Percentiles rank a stretch among this genome's conserved stretches.
phyloP scores from a whole-genome alignment of 2,797 vertebrate species.

The Apogon talboti region DNA sequence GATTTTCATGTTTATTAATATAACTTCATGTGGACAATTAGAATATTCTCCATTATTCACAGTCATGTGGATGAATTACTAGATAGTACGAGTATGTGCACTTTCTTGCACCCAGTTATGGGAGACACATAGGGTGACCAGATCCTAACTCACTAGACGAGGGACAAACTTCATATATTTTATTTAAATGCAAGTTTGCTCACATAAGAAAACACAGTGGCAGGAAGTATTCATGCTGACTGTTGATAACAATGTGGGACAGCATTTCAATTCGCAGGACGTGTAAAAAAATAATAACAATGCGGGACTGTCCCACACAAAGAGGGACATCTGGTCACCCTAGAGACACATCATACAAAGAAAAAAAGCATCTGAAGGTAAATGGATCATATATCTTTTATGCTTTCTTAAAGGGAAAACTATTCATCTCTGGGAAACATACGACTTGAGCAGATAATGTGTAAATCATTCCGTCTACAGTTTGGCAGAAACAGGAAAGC shows the following conservation, averaged over 20 bases:
- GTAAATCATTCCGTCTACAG: neutral
- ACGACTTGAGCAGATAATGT: slow-evolving; percentile 6
- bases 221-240: too few relatives aligned
- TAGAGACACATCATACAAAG: slow-evolving; percentile 13
- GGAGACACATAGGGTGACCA: too few relatives aligned
- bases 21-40: slow-evolving; percentile 11
- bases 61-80: slow-evolving; percentile 13
- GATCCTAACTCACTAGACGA: too few relatives aligned
- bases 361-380: slow-evolving; percentile 3
- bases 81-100: too few relatives aligned
- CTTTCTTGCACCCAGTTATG: neutral
- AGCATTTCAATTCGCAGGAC: too few relatives aligned
- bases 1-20: slow-evolving; percentile 13
- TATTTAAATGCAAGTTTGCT: too few relatives aligned
- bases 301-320: too few relatives aligned
- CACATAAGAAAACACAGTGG: too few relatives aligned
- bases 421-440: slow-evolving; percentile 10
- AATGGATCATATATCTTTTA: neutral
- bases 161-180: too few relatives aligned
- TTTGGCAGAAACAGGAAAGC: neutral
- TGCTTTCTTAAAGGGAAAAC: neutral
- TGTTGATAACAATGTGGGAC: too few relatives aligned
- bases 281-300: too few relatives aligned
- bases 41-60: slow-evolving; percentile 7
- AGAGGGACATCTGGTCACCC: too few relatives aligned